A percentile compares a stretch with the other conserved stretches of the same genome.
phyloP scores from a whole-genome alignment of 2,888 invertebrate genomes.

The Lymantria dispar region DNA sequence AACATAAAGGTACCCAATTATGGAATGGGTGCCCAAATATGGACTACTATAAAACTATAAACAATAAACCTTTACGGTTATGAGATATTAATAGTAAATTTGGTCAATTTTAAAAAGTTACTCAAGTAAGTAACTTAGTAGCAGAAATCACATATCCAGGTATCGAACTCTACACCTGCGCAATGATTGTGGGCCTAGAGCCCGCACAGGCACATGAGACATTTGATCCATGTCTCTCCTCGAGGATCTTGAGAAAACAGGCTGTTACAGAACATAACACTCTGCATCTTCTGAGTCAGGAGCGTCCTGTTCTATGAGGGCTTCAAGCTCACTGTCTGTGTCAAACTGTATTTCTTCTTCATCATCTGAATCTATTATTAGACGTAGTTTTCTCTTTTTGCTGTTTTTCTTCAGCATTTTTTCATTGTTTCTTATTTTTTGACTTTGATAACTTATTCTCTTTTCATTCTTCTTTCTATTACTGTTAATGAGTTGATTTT shows the following conservation, averaged over 20 bases:
- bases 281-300: slow-evolving; percentile 3
- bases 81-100: neutral
- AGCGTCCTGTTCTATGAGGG: slow-evolving; percentile 1
- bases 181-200: slow-evolving; percentile 4
- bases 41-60: neutral
- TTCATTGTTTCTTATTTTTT: no score
- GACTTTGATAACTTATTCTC: no score
- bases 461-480: no score
- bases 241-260: slow-evolving; percentile 1
- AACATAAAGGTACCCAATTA: no score
- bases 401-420: no score
- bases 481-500: no score
- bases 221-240: slow-evolving; percentile 5
- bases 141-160: slow-evolving; percentile 14
- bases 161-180: slow-evolving; percentile 19
- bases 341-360: no score
- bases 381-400: no score
- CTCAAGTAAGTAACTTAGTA: slow-evolving; percentile 10
- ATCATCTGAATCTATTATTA: neutral
- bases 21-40: neutral
- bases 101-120: slow-evolving; percentile 8
- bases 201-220: slow-evolving; percentile 18
- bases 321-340: slow-evolving; percentile 1
- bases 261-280: neutral
- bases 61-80: neutral